Conservation (phyloP, 2,113 vertebrate genomes). For the Manacus vitellinus region DNA sequence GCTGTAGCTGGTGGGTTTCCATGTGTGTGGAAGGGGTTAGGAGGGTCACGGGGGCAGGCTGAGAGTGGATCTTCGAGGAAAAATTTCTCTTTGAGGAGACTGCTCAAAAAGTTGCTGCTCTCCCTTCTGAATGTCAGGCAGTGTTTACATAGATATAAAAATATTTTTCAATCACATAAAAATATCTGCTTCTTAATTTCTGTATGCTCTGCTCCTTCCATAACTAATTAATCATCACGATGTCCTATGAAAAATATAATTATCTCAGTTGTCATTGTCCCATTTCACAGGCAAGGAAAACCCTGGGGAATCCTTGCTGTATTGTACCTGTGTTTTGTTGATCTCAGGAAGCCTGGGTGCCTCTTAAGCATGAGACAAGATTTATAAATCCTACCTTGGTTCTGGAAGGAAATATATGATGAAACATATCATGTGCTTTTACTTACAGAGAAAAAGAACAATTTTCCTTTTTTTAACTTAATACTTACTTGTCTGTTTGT, state of each 20-base stretch:
- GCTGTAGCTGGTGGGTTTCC: not conserved
- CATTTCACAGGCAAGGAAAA: conserved; percentile 2
- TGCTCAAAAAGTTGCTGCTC: not conserved
- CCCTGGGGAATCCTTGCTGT: not conserved
- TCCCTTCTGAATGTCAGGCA: not conserved
- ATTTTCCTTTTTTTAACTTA: not conserved
- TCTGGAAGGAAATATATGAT: not conserved
- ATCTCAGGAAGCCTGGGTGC: not conserved
- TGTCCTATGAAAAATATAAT: conserved; percentile 41
- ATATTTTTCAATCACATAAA: conserved; percentile 21
- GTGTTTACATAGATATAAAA: conserved; percentile 23
- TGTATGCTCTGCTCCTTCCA: not conserved
- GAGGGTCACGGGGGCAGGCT: accelerated
- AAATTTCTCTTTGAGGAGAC: not conserved
- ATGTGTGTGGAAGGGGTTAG: not conserved
- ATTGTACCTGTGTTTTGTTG: not conserved
- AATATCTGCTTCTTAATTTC: conserved; percentile 28
- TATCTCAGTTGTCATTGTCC: not conserved
- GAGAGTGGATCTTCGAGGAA: not conserved
- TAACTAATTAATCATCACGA: conserved; percentile 14
- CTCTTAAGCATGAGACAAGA: not conserved
- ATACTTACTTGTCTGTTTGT: not conserved
- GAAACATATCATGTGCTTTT: not conserved
- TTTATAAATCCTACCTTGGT: not conserved
- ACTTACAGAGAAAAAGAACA: not conserved